Evolutionary conservation across 2,888 invertebrate genomes (phyloP).

Genomic region (Dorcus parallelipipedus): DNA sequence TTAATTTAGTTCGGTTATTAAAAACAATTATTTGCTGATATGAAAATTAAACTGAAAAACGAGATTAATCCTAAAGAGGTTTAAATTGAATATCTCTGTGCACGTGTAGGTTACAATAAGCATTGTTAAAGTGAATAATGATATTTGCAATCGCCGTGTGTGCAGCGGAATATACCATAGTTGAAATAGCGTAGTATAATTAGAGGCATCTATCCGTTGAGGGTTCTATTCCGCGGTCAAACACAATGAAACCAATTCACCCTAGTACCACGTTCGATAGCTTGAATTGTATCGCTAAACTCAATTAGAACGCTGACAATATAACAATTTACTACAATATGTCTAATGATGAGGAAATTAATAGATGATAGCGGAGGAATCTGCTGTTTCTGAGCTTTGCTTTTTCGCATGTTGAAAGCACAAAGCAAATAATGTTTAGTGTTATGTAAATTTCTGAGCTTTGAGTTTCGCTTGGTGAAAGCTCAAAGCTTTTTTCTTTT

Average conservation of each 20-base stretch:
- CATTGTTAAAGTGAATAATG: slow-evolving; percentile 1
- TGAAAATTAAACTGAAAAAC: no score
- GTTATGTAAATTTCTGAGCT: no score
- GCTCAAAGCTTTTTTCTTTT: no score
- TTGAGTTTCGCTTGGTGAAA: no score
- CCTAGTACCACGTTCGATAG: not conserved
- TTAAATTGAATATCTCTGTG: no score
- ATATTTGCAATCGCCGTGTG: not conserved
- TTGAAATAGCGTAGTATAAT: slow-evolving; percentile 1
- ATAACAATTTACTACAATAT: not conserved
- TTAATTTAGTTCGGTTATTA: no score
- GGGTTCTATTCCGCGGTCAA: slow-evolving; percentile 1
- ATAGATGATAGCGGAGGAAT: no score
- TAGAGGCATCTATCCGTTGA: slow-evolving; percentile 1
- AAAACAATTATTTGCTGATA: no score
- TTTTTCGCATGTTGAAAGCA: no score
- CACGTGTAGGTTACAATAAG: not conserved
- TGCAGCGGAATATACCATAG: not conserved
- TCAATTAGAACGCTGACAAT: not conserved
- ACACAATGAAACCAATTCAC: not conserved
- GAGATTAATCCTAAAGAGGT: no score
- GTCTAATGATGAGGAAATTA: not conserved
- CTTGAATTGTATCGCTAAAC: not conserved
- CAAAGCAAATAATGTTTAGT: no score
- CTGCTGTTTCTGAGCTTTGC: no score